Base-by-base conservation (phyloP, 2,797 vertebrate species). In the Sciurus vulgaris region DNA sequence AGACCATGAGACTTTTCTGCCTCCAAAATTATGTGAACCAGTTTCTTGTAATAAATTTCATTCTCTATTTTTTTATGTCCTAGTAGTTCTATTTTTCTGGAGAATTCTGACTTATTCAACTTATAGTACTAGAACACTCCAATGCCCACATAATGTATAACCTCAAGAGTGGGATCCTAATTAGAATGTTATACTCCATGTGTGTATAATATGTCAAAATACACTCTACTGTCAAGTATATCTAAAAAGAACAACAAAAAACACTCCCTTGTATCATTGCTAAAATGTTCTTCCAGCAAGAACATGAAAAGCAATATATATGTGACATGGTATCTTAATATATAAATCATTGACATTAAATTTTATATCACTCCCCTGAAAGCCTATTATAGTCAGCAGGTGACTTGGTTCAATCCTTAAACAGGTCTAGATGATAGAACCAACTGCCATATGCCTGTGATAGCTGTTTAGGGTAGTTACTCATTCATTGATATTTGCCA, bases 401-500 rank as follows among this genome's bases (percentile, higher is more conserved):
- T 97, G 97, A 97, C 33, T 94, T 87, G 54, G 49, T 90, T 88
- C 84, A 95, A 26, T 85, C 49, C 86, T 91, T 77, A 86, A 94
- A 61, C 70, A 95, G 41, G 79, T 92, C 91, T 97, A 97, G 92
- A 96, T 89, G 92, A 41, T 90, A 81, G 93, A 82, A 90, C 93
- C 88, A 97, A 96, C 95, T 97, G 94, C 88, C 96, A 87, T 77
- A 77, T 87, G 89, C 67, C 49, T 79, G 87, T 79, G 69, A 95
- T 96, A 81, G 85, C 90, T 94, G 49, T 97, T 94, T 72, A 92
- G 35, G 47, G 91, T 95, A 79, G 93, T 97, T 97, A 98, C 67
- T 98, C 96, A 98, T 97, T 97, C 95, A 97, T 44, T 93, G 93
- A 88, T 94, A 84, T 91, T 95, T 97, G 96, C 87, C 97, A 81